Percentiles rank a stretch among this genome's conserved stretches.
phyloP scores from a whole-genome alignment of 35 echinoderm and acorn worm genomes.

The Ptychodera flava region DNA sequence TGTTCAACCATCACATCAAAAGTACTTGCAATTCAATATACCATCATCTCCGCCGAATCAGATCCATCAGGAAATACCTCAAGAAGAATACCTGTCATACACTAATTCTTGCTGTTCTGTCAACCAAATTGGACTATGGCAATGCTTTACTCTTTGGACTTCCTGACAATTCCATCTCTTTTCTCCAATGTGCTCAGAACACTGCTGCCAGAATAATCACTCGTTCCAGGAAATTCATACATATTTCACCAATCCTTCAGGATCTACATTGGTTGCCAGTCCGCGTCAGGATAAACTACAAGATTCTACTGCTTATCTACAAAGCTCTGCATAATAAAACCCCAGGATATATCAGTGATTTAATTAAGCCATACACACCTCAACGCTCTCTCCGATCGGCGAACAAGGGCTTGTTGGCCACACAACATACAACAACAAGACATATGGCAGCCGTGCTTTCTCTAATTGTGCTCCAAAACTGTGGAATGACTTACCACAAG shows the following conservation, averaged over 20 bases:
- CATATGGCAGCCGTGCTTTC: no score
- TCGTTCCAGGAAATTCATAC: neutral
- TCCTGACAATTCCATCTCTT: neutral
- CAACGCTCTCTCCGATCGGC: conserved; percentile 5
- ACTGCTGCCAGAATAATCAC: conserved; percentile 35
- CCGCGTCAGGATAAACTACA: conserved; percentile 32
- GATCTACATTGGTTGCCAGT: conserved; percentile 44
- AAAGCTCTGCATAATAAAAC: conserved; percentile 25
- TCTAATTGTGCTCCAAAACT: no score
- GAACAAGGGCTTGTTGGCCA: no score
- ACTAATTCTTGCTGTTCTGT: no score
- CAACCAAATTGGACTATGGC: no score
- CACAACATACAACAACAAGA: neutral
- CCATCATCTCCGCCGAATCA: no score
- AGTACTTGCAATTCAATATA: no score
- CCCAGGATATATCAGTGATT: conserved; percentile 11
- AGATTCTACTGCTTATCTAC: conserved; percentile 33
- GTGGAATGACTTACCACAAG: no score
- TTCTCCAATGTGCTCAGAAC: conserved; percentile 33
- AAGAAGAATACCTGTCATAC: no score
- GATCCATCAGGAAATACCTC: no score
- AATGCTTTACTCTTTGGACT: no score
- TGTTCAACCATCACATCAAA: no score
- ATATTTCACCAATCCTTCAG: conserved; percentile 23
- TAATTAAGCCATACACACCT: conserved; percentile 5